phyloP scores from a whole-genome alignment of 92 coral and sea anemone species.

The Zoanthus solanderi region DNA sequence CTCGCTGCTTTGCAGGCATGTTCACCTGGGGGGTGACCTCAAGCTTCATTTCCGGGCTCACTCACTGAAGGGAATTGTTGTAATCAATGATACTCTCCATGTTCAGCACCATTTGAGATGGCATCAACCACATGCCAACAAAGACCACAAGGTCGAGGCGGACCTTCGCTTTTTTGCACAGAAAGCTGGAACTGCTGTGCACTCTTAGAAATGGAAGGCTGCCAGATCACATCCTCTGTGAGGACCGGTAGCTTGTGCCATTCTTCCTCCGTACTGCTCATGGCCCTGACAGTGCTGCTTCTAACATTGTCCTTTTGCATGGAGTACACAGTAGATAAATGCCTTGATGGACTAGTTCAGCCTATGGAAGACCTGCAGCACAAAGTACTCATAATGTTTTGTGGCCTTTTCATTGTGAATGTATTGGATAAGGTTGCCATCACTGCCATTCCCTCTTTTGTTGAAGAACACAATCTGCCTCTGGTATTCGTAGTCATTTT shows the following conservation, averaged over 20 bases:
- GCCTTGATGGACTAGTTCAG: no score
- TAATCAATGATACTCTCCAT: not conserved
- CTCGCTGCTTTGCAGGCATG: not conserved
- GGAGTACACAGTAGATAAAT: no score
- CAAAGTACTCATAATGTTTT: not conserved
- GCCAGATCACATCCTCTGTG: not conserved
- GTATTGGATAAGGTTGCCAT: not conserved
- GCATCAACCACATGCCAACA: not conserved
- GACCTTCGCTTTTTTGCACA: not conserved
- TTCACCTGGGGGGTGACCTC: not conserved
- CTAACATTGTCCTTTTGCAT: no score
- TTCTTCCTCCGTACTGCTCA: not conserved
- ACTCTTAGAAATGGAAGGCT: not conserved
- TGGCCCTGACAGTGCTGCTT: no score
- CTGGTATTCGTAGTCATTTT: not conserved
- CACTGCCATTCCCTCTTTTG: not conserved
- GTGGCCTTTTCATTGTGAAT: not conserved
- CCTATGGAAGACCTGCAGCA: not conserved
- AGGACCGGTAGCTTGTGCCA: not conserved
- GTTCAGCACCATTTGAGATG: not conserved
- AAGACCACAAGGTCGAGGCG: not conserved
- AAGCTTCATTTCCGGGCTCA: not conserved
- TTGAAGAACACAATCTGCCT: not conserved
- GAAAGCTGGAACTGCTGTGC: not conserved
- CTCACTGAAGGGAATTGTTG: not conserved